A percentile compares a stretch with the other conserved stretches of the same genome.
Evolutionary conservation across 2,888 invertebrate genomes (phyloP).

Genomic region (Aleiodes leptofemur): DNA sequence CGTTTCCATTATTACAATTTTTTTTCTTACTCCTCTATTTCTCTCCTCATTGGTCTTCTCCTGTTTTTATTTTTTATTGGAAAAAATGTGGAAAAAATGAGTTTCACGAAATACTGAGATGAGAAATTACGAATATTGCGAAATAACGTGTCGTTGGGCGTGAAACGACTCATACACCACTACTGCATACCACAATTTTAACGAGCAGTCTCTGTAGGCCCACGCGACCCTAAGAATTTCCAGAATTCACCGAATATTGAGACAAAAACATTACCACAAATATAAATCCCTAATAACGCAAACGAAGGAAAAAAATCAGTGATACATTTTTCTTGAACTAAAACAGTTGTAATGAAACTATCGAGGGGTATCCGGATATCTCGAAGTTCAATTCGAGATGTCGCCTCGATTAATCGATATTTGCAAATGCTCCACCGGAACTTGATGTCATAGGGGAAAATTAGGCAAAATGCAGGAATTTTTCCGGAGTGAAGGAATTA

Average conservation of each 20-base stretch:
- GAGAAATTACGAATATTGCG: not conserved
- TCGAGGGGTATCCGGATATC: too few species aligned
- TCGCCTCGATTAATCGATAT: too few species aligned
- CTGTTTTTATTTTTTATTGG: slow-evolving; percentile 2
- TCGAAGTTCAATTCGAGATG: too few species aligned
- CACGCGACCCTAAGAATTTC: slow-evolving; percentile 30
- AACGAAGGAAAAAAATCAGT: not conserved
- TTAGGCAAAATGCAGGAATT: too few species aligned
- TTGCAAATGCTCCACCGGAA: too few species aligned
- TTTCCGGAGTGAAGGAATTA: too few species aligned
- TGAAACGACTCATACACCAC: slow-evolving; percentile 17
- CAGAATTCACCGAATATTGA: slow-evolving; percentile 16
- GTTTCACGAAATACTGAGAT: not conserved
- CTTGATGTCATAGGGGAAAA: too few species aligned
- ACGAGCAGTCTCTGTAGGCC: slow-evolving; percentile 7
- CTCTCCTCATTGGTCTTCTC: not conserved
- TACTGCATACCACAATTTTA: not conserved
- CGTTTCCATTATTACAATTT: slow-evolving; percentile 14
- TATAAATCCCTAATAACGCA: not conserved
- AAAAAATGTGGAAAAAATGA: not conserved
- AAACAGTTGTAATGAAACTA: too few species aligned
- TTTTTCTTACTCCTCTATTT: not conserved
- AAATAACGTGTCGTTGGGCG: slow-evolving; percentile 22
- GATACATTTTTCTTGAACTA: too few species aligned
- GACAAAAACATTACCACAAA: not conserved